Evolutionary conservation across 1,140 invertebrate genomes (phyloP).

Genomic region (Bursaphelenchus mucronatus): DNA sequence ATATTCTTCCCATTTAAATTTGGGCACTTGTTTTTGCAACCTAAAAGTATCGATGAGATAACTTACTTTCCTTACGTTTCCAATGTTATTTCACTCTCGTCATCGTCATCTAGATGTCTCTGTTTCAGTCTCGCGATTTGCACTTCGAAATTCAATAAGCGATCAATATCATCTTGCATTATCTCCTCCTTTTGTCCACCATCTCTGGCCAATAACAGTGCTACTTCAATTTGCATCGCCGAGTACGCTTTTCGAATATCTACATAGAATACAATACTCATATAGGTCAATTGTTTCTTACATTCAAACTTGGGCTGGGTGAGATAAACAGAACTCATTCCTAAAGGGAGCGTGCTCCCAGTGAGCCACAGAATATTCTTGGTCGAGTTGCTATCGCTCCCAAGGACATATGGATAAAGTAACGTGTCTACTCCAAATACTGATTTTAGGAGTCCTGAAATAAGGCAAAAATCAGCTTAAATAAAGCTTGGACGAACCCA

Average conservation of each 20-base stretch:
- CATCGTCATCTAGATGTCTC: background rate
- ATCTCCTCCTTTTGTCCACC: background rate
- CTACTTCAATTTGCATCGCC: background rate
- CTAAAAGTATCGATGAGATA: background rate
- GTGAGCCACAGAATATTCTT: background rate
- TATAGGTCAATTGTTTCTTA: background rate
- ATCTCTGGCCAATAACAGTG: slow-evolving; percentile 13
- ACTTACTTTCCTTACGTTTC: background rate
- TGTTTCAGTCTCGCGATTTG: background rate
- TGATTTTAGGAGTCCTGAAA: slow-evolving; percentile 4
- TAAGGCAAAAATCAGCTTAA: background rate
- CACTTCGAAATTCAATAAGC: background rate
- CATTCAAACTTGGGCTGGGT: slow-evolving; percentile 1
- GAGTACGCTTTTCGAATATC: slow-evolving; percentile 4
- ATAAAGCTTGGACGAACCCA: background rate
- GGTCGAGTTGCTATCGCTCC: slow-evolving; percentile 3
- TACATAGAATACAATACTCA: background rate
- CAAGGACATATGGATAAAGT: slow-evolving; percentile 1
- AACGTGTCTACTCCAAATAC: slow-evolving; percentile 9
- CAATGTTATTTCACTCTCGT: background rate
- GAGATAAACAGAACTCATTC: background rate
- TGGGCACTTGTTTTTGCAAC: slow-evolving; percentile 1
- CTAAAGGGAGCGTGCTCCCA: slow-evolving; percentile 2
- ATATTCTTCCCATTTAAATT: slow-evolving; percentile 5
- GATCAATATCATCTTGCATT: background rate